A percentile compares a stretch with the other conserved stretches of the same genome.
These are phyloP conservation scores for Synergus japonicus DNA, from an alignment of 2,888 invertebrate species.

Conservation along the genomic window DNA sequence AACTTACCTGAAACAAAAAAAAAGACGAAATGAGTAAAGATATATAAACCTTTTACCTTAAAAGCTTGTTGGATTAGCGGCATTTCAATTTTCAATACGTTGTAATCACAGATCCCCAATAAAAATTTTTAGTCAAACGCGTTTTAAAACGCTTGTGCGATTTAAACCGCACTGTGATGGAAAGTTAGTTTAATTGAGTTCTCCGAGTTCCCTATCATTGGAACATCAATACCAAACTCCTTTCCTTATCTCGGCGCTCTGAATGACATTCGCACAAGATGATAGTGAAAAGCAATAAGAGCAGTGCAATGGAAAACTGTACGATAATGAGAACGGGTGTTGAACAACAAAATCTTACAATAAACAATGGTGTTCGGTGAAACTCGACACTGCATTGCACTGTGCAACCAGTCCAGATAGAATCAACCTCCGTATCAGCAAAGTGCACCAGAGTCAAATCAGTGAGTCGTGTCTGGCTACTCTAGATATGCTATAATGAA, in stretches of 20 bases:
- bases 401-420: slow-evolving; percentile 9
- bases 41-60: background rate
- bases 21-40: background rate
- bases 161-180: background rate
- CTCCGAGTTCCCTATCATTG: background rate
- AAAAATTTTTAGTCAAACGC: no score
- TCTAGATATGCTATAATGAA: background rate
- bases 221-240: background rate
- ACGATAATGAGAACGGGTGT: slow-evolving; percentile 36
- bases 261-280: background rate
- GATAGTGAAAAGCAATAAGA: slow-evolving; percentile 21
- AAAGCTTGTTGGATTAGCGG: background rate
- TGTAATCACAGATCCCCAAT: background rate
- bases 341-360: slow-evolving; percentile 34
- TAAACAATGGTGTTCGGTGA: slow-evolving; percentile 30
- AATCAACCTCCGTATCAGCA: slow-evolving; percentile 27
- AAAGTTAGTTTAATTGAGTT: background rate
- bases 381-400: background rate
- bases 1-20: slow-evolving; percentile 12
- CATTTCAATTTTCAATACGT: background rate
- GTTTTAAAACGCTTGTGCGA: no score
- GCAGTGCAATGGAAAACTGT: background rate
- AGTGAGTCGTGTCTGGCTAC: background rate
- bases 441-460: background rate
- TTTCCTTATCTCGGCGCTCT: slow-evolving; percentile 11